Evolutionary conservation across 2,113 vertebrate species (phyloP).

Genomic region (Vulpes lagopus): DNA sequence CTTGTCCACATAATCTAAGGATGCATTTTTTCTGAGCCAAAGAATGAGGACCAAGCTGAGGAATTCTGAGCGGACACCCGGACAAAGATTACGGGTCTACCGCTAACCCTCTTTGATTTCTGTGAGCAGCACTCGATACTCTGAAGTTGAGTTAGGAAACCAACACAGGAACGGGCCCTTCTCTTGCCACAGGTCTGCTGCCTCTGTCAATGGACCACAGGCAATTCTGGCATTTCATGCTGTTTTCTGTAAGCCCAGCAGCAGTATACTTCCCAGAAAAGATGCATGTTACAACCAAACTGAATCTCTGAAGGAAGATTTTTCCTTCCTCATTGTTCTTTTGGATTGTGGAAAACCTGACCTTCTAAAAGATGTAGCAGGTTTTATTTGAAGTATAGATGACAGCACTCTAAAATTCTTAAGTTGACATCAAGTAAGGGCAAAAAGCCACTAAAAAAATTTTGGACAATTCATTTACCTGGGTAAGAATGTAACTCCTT

Average conservation of each 20-base stretch:
- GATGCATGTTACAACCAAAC: not conserved
- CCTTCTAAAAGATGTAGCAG: not conserved
- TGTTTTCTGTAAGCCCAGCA: not conserved
- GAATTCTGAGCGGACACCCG: not conserved
- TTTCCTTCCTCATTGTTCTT: not conserved
- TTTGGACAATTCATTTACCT: constrained; percentile 87
- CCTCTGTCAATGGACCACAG: not conserved
- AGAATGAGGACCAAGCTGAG: not conserved
- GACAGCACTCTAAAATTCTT: not conserved
- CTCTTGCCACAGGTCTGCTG: rapidly evolving
- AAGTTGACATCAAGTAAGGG: not conserved
- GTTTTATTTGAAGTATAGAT: not conserved
- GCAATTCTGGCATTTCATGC: not conserved
- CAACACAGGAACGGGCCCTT: not conserved
- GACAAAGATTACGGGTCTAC: not conserved
- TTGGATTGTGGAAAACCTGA: not conserved
- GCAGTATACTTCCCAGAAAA: not conserved
- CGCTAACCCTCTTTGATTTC: not conserved
- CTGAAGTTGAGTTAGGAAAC: not conserved
- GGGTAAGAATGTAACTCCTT: constrained; percentile 98
- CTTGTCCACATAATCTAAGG: not conserved
- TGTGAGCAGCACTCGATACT: not conserved
- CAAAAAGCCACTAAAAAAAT: not conserved
- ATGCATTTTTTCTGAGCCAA: not conserved
- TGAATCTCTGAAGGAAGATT: not conserved